Conservation (phyloP, 2,797 vertebrate species). For the Gobionotothen gibberifrons region DNA sequence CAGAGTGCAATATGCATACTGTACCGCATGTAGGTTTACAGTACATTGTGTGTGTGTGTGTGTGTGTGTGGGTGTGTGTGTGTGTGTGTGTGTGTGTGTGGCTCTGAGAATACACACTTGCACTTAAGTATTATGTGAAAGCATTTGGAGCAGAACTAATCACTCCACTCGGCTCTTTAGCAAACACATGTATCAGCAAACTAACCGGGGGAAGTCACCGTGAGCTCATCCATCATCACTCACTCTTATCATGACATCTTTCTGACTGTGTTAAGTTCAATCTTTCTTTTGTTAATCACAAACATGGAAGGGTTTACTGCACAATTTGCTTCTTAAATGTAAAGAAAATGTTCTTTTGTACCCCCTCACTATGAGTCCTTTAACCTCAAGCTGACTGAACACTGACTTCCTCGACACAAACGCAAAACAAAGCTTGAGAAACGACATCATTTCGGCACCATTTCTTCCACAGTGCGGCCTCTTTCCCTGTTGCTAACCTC, state of each 20-base stretch:
- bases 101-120: conserved; percentile 20
- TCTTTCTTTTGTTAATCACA: neutral
- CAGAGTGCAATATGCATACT: neutral
- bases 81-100: conserved; percentile 6
- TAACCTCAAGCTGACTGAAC: too few species aligned
- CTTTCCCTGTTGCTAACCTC: neutral
- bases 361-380: too few species aligned
- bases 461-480: too few species aligned
- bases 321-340: neutral
- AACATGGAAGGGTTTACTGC: neutral
- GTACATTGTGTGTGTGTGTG: conserved; percentile 5
- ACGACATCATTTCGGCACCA: conserved; percentile 2
- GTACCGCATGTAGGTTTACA: conserved; percentile 27
- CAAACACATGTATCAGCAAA: conserved; percentile 49
- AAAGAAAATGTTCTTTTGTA: neutral
- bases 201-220: conserved; percentile 18
- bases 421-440: neutral
- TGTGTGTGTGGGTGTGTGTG: conserved; percentile 9
- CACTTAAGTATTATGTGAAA: conserved; percentile 59
- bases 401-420: neutral
- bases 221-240: conserved; percentile 22
- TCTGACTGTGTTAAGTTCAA: neutral
- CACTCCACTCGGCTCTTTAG: conserved; percentile 44
- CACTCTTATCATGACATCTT: neutral
- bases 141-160: conserved; percentile 78